Percentiles rank a stretch among this genome's conserved stretches.
Evolutionary conservation across 2,797 vertebrate species (phyloP).

Genomic region (Tamandua tetradactyla): DNA sequence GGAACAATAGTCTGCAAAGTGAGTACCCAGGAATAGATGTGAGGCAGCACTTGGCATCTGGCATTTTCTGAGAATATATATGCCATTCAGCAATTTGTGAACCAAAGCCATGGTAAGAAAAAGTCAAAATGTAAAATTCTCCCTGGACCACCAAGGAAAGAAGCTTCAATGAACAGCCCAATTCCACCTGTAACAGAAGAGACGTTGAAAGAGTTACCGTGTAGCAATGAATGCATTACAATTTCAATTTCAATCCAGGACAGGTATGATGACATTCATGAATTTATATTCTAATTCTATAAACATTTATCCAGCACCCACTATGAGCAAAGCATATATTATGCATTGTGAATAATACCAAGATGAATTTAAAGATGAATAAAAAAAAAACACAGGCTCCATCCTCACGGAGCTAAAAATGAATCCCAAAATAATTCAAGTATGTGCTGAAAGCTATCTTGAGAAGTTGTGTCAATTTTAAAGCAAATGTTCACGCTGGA

Average conservation of each 20-base stretch:
- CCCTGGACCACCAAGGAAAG: background rate
- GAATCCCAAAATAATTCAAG: constrained; percentile 16
- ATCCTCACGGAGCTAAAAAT: background rate
- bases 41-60: constrained; percentile 43
- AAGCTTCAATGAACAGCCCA: background rate
- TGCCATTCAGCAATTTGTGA: constrained; percentile 6
- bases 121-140: constrained; percentile 39
- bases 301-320: background rate
- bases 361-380: no score
- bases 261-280: background rate
- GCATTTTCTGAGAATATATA: constrained; percentile 3
- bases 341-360: background rate
- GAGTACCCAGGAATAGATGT: constrained; percentile 36
- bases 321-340: background rate
- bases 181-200: constrained; percentile 76
- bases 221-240: background rate
- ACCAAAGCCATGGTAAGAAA: constrained; percentile 76
- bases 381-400: no score
- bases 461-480: background rate
- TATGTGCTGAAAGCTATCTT: background rate
- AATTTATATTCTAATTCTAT: constrained; percentile 8
- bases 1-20: constrained; percentile 24
- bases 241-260: constrained; percentile 38
- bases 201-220: constrained; percentile 17
- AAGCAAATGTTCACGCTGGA: constrained; percentile 30